Evolutionary conservation across 23 tunicate genomes (phyloP), one percentile per base, ranked within the genome.

Genomic region (Ciona savignyi): DNA sequence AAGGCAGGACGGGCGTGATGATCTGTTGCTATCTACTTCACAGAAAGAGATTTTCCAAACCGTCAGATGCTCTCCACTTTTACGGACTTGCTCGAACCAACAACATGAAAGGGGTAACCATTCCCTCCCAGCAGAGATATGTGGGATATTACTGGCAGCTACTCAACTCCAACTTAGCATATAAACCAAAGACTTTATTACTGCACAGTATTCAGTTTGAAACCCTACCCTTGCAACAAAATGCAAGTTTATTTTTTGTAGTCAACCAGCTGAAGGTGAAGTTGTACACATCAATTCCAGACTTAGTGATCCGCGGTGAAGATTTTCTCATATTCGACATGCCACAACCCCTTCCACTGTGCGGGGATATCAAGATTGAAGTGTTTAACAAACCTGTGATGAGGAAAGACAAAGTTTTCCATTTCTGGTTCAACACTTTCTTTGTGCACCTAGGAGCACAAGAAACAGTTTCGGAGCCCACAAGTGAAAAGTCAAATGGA

Each of bases 1-100:
- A 90, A 81, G 97, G 97, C 4, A 70, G 97, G 31, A 90, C 97
- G 3, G 97, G 97, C 1, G 97, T 90, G 23, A 90, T 90, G 97
- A 90, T 90, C 0, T 90, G 97, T 66, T 90, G 97, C 56, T 90
- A 90, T 60, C 72, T 90, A 25, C 72, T 90, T 4, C 97, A 90
- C 62, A 65, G 97, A 27, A 60, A 70, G 60, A 67, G 88, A 63
- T 90, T 83, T 30, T 22, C 82, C 2, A 35, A 26, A 51, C 73
- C 97, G 2, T 33, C 63, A 22, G 97, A 90, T 72, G 97, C 75
- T 22, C 56, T 90, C 70, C 48, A 79, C 21, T 90, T 78, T 63
- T 90, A 90, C 71, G 87, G 86, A 26, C 82, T 63, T 34, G 97
- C 97, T 56, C 61, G 97, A 49, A 90, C 97, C 11, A 90, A 77